phyloP scores from a whole-genome alignment of 2,113 vertebrate species.

The Elachura formosa region DNA sequence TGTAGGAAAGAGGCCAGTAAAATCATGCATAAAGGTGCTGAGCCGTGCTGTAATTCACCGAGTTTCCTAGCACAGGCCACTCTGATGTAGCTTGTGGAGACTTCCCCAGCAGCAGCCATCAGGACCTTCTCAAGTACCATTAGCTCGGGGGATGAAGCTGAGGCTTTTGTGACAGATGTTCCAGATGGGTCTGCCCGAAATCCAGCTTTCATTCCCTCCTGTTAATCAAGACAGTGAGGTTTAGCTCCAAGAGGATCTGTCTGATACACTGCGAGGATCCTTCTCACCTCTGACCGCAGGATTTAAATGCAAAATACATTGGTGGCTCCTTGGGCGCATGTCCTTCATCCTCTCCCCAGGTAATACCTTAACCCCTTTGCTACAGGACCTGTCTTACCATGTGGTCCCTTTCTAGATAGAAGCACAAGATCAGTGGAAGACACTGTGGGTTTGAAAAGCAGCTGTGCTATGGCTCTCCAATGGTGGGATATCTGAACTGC shows the following conservation, averaged over 20 bases:
- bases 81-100: background rate
- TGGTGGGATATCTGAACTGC: rapidly evolving
- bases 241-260: background rate
- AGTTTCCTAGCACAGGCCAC: background rate
- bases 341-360: background rate
- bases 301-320: background rate
- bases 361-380: background rate
- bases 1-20: conserved; percentile 16
- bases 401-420: no score
- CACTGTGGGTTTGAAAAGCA: background rate
- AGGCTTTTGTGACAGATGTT: background rate
- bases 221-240: background rate
- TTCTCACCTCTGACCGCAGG: background rate
- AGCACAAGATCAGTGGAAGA: background rate
- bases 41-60: background rate
- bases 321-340: background rate
- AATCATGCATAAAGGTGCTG: background rate
- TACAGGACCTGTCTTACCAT: background rate
- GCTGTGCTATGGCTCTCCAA: background rate
- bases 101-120: background rate
- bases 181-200: background rate
- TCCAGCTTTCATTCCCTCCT: background rate
- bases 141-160: background rate
- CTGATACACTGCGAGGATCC: background rate
- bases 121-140: background rate